These are phyloP conservation scores for Tiaroga cobitis DNA, from an alignment of 2,797 vertebrate genomes.

Conservation along the genomic window DNA sequence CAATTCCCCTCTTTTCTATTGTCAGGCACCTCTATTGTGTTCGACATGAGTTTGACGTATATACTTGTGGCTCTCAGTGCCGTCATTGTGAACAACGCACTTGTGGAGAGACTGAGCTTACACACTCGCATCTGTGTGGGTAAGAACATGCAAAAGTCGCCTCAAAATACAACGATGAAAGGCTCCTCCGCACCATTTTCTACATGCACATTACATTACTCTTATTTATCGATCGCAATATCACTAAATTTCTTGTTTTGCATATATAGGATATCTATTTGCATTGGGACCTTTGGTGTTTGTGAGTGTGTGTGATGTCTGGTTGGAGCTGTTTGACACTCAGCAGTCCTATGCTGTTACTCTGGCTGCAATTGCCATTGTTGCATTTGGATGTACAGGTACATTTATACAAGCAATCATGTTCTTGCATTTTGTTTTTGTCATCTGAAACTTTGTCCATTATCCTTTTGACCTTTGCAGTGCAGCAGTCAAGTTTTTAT, in stretches of 20 bases:
- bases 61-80: conserved; percentile 91
- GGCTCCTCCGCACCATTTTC: neutral
- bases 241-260: neutral
- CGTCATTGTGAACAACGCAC: conserved; percentile 90
- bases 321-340: conserved; percentile 86
- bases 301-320: conserved; percentile 90
- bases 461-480: conserved; percentile 73
- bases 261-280: conserved; percentile 80
- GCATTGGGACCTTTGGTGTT: conserved; percentile 90
- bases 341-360: conserved; percentile 46
- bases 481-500: conserved; percentile 99
- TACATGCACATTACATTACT: neutral
- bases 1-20: neutral
- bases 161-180: neutral
- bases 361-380: conserved; percentile 87
- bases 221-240: neutral
- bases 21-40: conserved; percentile 92
- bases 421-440: neutral
- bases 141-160: conserved; percentile 65
- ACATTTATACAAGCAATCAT: conserved; percentile 12
- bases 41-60: conserved; percentile 97
- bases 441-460: conserved; percentile 52
- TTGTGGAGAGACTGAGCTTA: conserved; percentile 91
- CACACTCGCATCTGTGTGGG: conserved; percentile 92
- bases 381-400: conserved; percentile 85